These are phyloP conservation scores for Momotus momota DNA, from an alignment of 2,797 vertebrate species.

Conservation along the genomic window DNA sequence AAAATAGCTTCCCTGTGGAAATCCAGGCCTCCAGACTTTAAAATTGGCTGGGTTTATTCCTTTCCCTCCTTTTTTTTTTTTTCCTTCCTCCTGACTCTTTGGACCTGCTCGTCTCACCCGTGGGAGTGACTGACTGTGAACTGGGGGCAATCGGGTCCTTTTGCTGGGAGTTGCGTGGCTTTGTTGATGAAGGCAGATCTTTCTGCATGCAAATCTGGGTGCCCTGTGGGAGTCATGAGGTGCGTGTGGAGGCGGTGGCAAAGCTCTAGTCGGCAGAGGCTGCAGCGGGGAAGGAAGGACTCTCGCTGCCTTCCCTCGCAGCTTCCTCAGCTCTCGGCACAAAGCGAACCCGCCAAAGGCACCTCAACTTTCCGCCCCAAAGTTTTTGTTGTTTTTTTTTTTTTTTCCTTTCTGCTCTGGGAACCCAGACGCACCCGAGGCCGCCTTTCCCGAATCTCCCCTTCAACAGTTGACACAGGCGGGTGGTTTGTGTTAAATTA, in stretches of 20 bases:
- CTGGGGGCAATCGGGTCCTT: background rate
- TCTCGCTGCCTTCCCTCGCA: background rate
- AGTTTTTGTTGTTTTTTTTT: conserved; percentile 31
- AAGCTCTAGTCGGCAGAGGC: background rate
- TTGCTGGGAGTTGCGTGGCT: background rate
- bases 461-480: conserved; percentile 64
- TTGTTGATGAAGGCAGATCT: conserved; percentile 37
- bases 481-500: conserved; percentile 50
- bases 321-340: conserved; percentile 1
- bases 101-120: background rate
- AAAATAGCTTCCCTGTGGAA: conserved; percentile 16
- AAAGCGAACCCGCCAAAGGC: conserved; percentile 4
- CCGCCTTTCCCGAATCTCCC: background rate
- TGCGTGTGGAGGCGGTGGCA: background rate
- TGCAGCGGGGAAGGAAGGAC: conserved; percentile 9
- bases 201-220: conserved; percentile 32
- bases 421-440: background rate
- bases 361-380: conserved; percentile 53
- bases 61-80: conserved; percentile 63
- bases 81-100: conserved; percentile 27
- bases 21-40: conserved; percentile 24
- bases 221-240: background rate
- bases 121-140: background rate
- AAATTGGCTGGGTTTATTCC: conserved; percentile 29
- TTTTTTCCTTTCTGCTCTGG: background rate